Percentiles rank a stretch among this genome's conserved stretches.
These are phyloP conservation scores for Tenualosa thibaudeaui DNA, from an alignment of 2,797 vertebrate genomes.

Conservation along the genomic window DNA sequence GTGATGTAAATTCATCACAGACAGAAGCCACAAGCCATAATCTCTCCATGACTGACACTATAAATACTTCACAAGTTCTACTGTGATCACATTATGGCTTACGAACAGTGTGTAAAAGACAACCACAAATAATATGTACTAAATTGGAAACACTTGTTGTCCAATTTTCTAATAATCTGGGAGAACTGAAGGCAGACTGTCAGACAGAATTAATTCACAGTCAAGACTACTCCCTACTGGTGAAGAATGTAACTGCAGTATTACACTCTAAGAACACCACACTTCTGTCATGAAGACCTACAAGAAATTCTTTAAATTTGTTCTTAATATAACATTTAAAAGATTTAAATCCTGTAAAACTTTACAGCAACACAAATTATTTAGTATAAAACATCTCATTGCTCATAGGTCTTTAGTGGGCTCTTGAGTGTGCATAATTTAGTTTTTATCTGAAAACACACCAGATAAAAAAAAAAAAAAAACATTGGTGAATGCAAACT, in stretches of 20 bases:
- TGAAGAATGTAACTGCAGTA: background rate
- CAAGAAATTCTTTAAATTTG: no score
- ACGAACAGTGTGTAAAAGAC: conserved; percentile 11
- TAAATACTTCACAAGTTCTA: background rate
- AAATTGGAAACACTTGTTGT: conserved; percentile 16
- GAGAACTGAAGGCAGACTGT: background rate
- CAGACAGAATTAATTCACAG: conserved; percentile 36
- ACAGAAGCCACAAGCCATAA: background rate
- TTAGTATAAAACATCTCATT: no score
- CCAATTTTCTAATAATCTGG: conserved; percentile 13
- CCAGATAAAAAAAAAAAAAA: no score
- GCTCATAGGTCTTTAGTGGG: no score
- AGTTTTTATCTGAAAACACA: no score
- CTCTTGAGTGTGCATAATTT: no score
- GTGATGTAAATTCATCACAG: background rate
- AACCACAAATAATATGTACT: conserved; percentile 19
- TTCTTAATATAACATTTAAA: no score
- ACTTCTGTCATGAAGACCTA: no score
- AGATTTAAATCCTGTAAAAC: no score
- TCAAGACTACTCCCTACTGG: conserved; percentile 68
- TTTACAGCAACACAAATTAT: no score
- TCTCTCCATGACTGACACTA: background rate
- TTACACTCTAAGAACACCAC: background rate
- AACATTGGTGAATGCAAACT: no score
- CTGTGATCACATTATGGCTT: conserved; percentile 15